Base-by-base conservation (phyloP, 2,888 invertebrate genomes). In the Ichneumon xanthorius region DNA sequence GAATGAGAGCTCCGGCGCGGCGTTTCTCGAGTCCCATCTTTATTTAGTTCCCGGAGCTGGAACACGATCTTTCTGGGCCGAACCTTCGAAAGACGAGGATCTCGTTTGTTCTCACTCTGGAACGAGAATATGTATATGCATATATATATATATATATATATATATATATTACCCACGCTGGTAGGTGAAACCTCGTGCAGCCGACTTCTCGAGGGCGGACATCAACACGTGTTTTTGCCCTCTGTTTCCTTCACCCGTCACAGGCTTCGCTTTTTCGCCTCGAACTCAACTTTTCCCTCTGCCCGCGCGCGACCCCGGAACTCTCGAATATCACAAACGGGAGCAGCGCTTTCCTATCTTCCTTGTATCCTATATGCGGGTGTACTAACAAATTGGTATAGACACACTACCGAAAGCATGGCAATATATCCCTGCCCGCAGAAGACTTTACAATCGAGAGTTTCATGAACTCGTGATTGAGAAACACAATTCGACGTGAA, bases 301-400 rank as follows among this genome's bases (percentile, higher is more conserved):
- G 30, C 19, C 26, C 22, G 6, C 61, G 5, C 19, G 33, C 71
- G 61, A 81, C 45, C 63, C 84, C 84, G 81, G 81, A 84, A 84
- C 77, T 84, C 84, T 84, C 84, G 73, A 75, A 70, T 84, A 71
- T 80, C 81, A 80, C 68, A 22, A 73, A 58, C 77, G 22, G 45
- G 22, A 65, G 65, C 40, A 73, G 73, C 50, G 72, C 63, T 84
- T 80, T 80, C 63, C 73, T 68, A 65, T 78, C 68, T 73, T 68
- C 40, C 53, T 48, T 40, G 67, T 73, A 84, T 85, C 33, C 63
- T 33, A n/a, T 50, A 76, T 76, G 84, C 84, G 84, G 84, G 84
- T 77, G 71, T 50, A 72, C 26, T 40, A 33, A 81, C 81, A 73
- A 85, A 85, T 85, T 86, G 76, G 61, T 84, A 77, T 71, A 80